These are phyloP conservation scores for Sebastolobus altivelis DNA, from an alignment of 2,797 vertebrate species.

Conservation along the genomic window DNA sequence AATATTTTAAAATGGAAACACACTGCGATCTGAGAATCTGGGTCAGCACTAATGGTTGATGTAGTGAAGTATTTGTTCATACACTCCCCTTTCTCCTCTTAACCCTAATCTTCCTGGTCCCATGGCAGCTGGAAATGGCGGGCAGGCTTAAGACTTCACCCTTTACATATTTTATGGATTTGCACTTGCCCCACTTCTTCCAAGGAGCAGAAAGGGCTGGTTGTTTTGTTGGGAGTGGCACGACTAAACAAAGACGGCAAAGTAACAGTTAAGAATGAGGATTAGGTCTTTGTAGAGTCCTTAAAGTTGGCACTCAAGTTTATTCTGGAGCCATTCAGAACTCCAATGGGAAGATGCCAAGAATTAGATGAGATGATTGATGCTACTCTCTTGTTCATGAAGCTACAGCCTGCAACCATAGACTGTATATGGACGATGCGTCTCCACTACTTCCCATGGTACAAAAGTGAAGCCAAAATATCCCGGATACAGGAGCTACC, in stretches of 20 bases:
- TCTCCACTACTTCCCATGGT: too few species aligned
- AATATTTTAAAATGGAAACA: slow-evolving; percentile 10
- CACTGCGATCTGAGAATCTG: slow-evolving; percentile 57
- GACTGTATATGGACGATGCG: too few species aligned
- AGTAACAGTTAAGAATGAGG: slow-evolving; percentile 13
- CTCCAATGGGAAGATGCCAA: not conserved
- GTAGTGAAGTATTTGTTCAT: slow-evolving; percentile 52
- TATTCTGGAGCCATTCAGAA: slow-evolving; percentile 4
- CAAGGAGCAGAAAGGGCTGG: slow-evolving; percentile 34
- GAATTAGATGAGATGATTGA: not conserved
- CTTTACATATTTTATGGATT: slow-evolving; percentile 79
- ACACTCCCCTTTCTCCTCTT: slow-evolving; percentile 35
- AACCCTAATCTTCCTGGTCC: slow-evolving; percentile 62
- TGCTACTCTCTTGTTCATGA: not conserved
- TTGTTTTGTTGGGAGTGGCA: slow-evolving; percentile 36
- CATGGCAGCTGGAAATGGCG: slow-evolving; percentile 47
- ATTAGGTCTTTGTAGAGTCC: not conserved
- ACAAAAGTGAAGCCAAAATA: too few species aligned
- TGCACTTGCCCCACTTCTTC: slow-evolving; percentile 68
- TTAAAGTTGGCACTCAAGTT: not conserved
- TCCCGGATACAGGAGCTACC: rapidly evolving
- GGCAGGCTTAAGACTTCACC: slow-evolving; percentile 58
- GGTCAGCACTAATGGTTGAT: slow-evolving; percentile 62
- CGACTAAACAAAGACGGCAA: slow-evolving; percentile 29
- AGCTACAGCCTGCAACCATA: not conserved